These are phyloP conservation scores for Eremophila alpestris DNA, from an alignment of 2,797 vertebrate species.

Conservation along the genomic window DNA sequence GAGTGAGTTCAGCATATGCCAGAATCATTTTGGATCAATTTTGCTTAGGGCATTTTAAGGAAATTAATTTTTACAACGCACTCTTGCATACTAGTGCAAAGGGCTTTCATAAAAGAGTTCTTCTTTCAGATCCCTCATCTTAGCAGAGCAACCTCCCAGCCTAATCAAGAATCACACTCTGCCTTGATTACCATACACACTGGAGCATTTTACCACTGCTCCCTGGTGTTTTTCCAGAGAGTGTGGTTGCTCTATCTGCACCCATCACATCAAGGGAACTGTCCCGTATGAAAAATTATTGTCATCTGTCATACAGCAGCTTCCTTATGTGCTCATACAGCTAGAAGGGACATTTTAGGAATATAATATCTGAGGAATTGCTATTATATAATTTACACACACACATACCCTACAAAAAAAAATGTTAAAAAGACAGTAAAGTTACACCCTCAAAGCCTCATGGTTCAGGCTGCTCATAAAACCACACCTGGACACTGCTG, in stretches of 20 bases:
- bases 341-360: constrained; percentile 34
- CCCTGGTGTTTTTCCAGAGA: constrained; percentile 45
- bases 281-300: constrained; percentile 56
- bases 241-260: not conserved
- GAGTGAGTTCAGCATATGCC: constrained; percentile 46
- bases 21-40: constrained; percentile 63
- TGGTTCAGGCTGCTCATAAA: constrained; percentile 14
- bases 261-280: constrained; percentile 58
- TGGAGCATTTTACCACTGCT: constrained; percentile 32
- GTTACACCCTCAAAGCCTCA: not conserved
- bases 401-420: not conserved
- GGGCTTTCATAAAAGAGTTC: constrained; percentile 50
- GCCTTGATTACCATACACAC: constrained; percentile 56
- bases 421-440: not conserved
- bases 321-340: constrained; percentile 11
- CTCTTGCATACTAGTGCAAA: constrained; percentile 51
- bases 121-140: not conserved
- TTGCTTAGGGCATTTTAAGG: constrained; percentile 56
- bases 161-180: constrained; percentile 56
- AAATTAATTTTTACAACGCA: constrained; percentile 72
- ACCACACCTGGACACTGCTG: not conserved
- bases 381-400: constrained; percentile 23
- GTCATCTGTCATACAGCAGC: constrained; percentile 40
- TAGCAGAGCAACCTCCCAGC: constrained; percentile 38
- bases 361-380: not conserved